Base-by-base conservation (phyloP, 2,797 vertebrate species). In the Botia almorhae region DNA sequence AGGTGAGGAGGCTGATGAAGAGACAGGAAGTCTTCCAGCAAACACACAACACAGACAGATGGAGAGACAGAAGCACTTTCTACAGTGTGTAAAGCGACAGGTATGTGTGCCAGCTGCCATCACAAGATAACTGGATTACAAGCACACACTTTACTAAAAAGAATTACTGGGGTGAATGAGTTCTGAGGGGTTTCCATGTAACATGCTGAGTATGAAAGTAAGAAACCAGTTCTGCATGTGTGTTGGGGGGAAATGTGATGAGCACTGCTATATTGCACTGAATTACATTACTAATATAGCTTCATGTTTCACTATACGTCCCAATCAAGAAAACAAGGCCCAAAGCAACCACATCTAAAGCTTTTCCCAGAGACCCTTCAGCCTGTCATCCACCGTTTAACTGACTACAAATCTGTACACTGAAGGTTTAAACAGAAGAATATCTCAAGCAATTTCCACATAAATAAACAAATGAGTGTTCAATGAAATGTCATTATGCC, bases 211-310 rank as follows among this genome's bases (percentile, higher is more conserved):
- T 60, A 19, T 69, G 53, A 43, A 26, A 33, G 43, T 0, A 23
- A 10, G 12, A 75, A 19, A 64, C 46, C 53, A 26, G 61, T 67
- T 29, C 13, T 63, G 8, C 21, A 26, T 55, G 69, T 51, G 3
- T 77, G 56, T 67, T 78, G 48, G 33, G 21, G 23, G 58, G 58
- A 82, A 53, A 61, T 86, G 14, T 56, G 58, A 58, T 69, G 51
- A 77, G 65, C 21, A 58, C 13, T 48, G 36, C 36, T 39, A 19
- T 69, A 69, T 77, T 69, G 75, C 65, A 48, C 55, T 48, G 53
- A 76, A 77, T 77, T 77, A 60, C 64, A 69, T 77, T 69, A 60
- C 53, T 69, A 69, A 58, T 69, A 77, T 69, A 51, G 75, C 53
- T 60, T 69, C 65, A 69, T 69, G 23, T 77, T 69, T 77, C 53